Evolutionary conservation across 1,140 invertebrate genomes (phyloP).

Genomic region (Pomacea maculata): DNA sequence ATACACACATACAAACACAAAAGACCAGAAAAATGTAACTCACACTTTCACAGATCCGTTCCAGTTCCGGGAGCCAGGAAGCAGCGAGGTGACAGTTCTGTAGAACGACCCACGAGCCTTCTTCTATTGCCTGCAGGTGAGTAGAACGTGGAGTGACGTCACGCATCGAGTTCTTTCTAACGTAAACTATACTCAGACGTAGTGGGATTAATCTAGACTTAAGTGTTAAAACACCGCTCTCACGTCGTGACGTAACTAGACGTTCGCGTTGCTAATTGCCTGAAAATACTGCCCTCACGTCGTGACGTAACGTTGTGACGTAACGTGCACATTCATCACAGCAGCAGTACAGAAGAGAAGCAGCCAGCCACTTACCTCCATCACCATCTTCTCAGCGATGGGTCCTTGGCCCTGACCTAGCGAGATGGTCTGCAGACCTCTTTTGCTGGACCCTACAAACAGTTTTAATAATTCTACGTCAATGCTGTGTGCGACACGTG

Average conservation of each 20-base stretch:
- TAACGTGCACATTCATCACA: no score
- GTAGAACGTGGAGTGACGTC: background rate
- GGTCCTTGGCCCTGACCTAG: slow-evolving; percentile 65
- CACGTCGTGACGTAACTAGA: no score
- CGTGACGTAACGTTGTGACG: no score
- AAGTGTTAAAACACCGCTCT: no score
- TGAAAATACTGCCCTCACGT: no score
- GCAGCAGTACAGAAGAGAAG: no score
- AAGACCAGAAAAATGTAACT: slow-evolving; percentile 40
- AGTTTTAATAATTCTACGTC: no score
- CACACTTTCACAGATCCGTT: slow-evolving; percentile 65
- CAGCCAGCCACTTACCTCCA: slow-evolving; percentile 44
- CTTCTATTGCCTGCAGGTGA: slow-evolving; percentile 53
- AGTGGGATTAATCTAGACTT: no score
- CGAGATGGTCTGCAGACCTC: slow-evolving; percentile 61
- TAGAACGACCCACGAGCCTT: slow-evolving; percentile 64
- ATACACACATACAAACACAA: background rate
- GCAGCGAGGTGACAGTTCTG: slow-evolving; percentile 67
- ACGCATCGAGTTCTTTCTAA: no score
- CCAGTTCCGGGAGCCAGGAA: slow-evolving; percentile 63
- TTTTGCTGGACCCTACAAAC: slow-evolving; percentile 46
- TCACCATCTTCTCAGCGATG: slow-evolving; percentile 63
- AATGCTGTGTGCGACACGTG: no score
- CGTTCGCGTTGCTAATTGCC: no score
- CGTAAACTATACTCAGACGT: no score